These are phyloP conservation scores for Pan paniscus DNA, from an alignment of 2,113 vertebrate genomes.

Conservation along the genomic window DNA sequence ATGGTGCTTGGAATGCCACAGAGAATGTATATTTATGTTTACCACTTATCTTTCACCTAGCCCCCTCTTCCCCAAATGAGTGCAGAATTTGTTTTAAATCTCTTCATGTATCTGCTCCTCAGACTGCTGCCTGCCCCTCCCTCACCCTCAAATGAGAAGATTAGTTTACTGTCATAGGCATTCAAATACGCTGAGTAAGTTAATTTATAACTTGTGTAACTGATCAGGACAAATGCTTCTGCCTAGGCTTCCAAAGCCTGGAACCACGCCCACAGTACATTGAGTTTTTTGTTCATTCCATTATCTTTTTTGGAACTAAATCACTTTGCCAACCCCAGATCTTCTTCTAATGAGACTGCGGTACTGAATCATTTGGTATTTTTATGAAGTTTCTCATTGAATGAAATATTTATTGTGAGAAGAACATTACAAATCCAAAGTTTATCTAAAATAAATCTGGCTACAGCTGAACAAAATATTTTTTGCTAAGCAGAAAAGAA, in stretches of 20 bases:
- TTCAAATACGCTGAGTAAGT: not conserved
- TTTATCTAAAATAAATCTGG: constrained; percentile 50
- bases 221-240: not conserved
- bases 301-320: not conserved
- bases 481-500: not conserved
- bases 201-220: not conserved
- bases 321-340: not conserved
- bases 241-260: not conserved
- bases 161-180: not conserved
- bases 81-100: too few species aligned
- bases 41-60: not conserved
- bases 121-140: not conserved
- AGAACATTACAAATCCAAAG: constrained; percentile 22
- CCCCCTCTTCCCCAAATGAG: too few species aligned
- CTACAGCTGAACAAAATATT: not conserved
- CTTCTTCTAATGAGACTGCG: not conserved
- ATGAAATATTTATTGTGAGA: constrained; percentile 45
- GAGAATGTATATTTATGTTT: not conserved
- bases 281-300: not conserved
- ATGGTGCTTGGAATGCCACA: too few species aligned
- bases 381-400: constrained; percentile 34
- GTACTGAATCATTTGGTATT: constrained; percentile 10
- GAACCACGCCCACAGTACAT: not conserved
- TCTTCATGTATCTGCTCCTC: not conserved
- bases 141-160: not conserved